Conservation (phyloP, 2,797 vertebrate genomes). For the Avahi laniger region DNA sequence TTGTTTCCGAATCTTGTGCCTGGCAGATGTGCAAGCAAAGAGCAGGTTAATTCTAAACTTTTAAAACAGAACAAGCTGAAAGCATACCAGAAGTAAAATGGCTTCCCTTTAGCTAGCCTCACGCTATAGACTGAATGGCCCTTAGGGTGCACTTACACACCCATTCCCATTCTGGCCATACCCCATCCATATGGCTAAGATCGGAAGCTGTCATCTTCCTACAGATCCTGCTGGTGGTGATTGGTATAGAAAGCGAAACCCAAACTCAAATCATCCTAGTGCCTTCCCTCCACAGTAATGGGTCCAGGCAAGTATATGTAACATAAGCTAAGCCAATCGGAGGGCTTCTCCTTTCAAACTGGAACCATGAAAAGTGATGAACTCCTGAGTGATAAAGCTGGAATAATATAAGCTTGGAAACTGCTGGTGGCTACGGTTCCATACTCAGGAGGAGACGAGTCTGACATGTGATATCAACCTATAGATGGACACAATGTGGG, state of each 20-base stretch:
- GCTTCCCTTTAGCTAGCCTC: background rate
- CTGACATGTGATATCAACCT: background rate
- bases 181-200: background rate
- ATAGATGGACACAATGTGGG: background rate
- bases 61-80: background rate
- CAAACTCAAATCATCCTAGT: background rate
- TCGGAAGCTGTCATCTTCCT: background rate
- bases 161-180: background rate
- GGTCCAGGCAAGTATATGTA: background rate
- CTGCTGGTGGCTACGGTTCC: background rate
- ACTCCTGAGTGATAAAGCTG: background rate
- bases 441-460: background rate
- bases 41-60: background rate
- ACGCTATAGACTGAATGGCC: background rate
- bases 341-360: background rate
- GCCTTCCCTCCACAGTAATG: background rate
- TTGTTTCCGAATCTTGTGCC: background rate
- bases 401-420: background rate
- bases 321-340: background rate
- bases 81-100: background rate
- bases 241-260: background rate
- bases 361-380: background rate
- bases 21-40: background rate
- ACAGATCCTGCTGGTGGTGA: background rate
- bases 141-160: background rate